A percentile compares a stretch with the other conserved stretches of the same genome.
Evolutionary conservation across 2,888 invertebrate species (phyloP).

Genomic region (Polietes domitor): DNA sequence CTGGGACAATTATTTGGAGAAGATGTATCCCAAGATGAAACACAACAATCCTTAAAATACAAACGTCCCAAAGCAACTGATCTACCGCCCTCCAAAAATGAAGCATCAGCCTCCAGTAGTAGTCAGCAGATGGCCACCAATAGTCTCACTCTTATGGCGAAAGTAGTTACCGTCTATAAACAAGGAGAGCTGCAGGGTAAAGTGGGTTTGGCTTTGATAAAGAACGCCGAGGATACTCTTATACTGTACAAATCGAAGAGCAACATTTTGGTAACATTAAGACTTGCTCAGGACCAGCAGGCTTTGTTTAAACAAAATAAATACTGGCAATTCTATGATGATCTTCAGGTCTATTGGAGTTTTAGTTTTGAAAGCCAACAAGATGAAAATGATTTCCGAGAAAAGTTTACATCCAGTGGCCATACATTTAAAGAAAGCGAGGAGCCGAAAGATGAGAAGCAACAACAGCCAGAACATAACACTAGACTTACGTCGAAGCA

Average conservation of each 20-base stretch:
- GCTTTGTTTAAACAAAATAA: constrained; percentile 58
- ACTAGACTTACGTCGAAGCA: no score
- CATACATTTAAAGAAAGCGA: constrained; percentile 55
- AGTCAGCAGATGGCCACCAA: neutral
- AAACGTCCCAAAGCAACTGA: constrained; percentile 68
- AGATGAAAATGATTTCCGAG: constrained; percentile 66
- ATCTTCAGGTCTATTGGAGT: constrained; percentile 82
- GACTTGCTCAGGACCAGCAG: constrained; percentile 47
- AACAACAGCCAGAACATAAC: neutral
- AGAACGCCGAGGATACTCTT: constrained; percentile 69
- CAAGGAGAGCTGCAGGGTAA: constrained; percentile 78
- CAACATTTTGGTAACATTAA: constrained; percentile 71
- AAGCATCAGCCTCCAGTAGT: neutral
- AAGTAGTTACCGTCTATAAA: constrained; percentile 74
- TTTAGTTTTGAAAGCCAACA: constrained; percentile 80
- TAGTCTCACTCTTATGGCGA: constrained; percentile 72
- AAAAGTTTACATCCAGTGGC: constrained; percentile 45
- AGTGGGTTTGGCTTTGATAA: constrained; percentile 81
- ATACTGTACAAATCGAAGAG: constrained; percentile 74
- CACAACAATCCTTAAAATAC: constrained; percentile 70
- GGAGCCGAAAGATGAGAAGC: constrained; percentile 12
- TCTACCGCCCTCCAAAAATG: constrained; percentile 19
- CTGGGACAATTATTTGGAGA: constrained; percentile 70
- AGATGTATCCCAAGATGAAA: constrained; percentile 48
- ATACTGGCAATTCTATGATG: constrained; percentile 81